These are phyloP conservation scores for Moxostoma hubbsi DNA, from an alignment of 2,797 vertebrate species.

Conservation along the genomic window DNA sequence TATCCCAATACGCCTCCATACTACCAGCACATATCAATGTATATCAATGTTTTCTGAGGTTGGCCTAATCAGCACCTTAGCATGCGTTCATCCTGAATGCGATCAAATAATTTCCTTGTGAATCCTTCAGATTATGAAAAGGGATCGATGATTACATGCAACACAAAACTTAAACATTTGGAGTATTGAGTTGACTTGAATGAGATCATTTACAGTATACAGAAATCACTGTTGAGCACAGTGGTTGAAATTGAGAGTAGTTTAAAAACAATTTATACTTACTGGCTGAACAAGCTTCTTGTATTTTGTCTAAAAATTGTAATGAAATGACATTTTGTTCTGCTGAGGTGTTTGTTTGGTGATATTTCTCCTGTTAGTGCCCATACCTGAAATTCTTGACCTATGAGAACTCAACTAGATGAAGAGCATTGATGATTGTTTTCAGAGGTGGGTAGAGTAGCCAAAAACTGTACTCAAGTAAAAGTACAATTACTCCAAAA, in stretches of 20 bases:
- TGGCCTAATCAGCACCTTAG: conserved; percentile 43
- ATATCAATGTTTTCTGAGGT: conserved; percentile 30
- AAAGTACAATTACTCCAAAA: too few species aligned
- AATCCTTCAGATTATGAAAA: conserved; percentile 33
- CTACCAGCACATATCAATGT: conserved; percentile 54
- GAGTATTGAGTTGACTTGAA: not conserved
- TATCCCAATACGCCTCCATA: conserved; percentile 65
- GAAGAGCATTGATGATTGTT: too few species aligned
- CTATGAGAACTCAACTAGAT: too few species aligned
- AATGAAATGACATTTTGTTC: too few species aligned
- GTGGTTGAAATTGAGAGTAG: not conserved
- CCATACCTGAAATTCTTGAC: too few species aligned
- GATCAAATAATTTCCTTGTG: conserved; percentile 46
- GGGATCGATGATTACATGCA: conserved; percentile 44
- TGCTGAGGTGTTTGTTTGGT: too few species aligned
- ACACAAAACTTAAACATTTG: conserved; percentile 44
- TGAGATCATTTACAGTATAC: not conserved
- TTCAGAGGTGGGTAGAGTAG: too few species aligned
- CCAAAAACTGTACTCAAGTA: too few species aligned
- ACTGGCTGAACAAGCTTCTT: too few species aligned
- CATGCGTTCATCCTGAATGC: conserved; percentile 20
- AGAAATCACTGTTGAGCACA: not conserved
- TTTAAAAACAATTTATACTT: too few species aligned
- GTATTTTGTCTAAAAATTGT: too few species aligned
- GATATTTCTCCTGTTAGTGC: too few species aligned